Conservation (phyloP, 2,888 invertebrate species). For the Euzophera pinguis region DNA sequence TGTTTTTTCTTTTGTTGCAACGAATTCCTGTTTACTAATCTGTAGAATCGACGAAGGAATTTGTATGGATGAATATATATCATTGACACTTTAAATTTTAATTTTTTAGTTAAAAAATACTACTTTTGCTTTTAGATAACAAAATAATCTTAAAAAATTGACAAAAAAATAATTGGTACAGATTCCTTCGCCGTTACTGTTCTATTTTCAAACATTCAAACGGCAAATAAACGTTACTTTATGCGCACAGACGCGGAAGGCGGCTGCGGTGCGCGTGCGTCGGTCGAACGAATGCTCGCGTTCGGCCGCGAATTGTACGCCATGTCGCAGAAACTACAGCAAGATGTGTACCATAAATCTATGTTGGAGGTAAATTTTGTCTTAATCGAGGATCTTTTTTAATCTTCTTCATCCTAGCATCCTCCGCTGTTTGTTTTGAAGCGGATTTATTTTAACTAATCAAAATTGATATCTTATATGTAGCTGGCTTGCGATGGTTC, state of each 20-base stretch:
- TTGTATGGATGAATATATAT: neutral
- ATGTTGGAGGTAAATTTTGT: slow-evolving; percentile 88
- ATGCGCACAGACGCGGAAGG: slow-evolving; percentile 31
- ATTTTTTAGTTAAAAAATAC: no score
- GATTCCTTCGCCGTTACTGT: neutral
- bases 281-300: slow-evolving; percentile 95
- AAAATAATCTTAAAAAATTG: no score
- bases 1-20: slow-evolving; percentile 5
- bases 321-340: slow-evolving; percentile 89
- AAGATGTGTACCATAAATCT: slow-evolving; percentile 91
- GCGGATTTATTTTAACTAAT: no score
- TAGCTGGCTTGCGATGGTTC: no score
- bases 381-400: no score
- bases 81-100: neutral
- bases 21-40: slow-evolving; percentile 12
- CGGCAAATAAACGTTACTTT: slow-evolving; percentile 2
- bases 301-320: slow-evolving; percentile 96
- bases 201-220: no score
- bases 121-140: no score
- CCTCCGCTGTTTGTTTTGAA: no score
- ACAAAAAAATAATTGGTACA: no score
- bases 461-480: no score
- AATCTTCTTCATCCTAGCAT: no score
- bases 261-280: slow-evolving; percentile 84
- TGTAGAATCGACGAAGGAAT: slow-evolving; percentile 1